These are phyloP conservation scores for Zelleria hepariella DNA, from an alignment of 2,888 invertebrate genomes.

Conservation along the genomic window DNA sequence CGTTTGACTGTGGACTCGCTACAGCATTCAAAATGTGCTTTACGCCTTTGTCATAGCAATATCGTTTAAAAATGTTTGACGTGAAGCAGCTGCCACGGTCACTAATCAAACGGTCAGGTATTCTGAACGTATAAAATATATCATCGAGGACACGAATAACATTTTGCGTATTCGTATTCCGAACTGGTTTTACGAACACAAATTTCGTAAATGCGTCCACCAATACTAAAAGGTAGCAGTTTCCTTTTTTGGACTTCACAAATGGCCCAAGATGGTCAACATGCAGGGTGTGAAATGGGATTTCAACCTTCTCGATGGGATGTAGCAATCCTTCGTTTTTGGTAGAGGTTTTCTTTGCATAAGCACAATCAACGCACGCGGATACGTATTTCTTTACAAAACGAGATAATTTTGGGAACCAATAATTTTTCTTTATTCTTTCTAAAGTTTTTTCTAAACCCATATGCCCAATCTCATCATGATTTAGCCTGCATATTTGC, in stretches of 20 bases:
- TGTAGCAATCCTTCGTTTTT: constrained; percentile 26
- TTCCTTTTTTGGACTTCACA: constrained; percentile 3
- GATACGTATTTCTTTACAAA: constrained; percentile 8
- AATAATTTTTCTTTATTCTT: constrained; percentile 3
- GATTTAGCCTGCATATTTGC: constrained; percentile 28
- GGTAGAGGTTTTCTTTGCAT: constrained; percentile 22
- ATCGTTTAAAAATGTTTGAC: constrained; percentile 9
- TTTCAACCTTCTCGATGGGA: constrained; percentile 8
- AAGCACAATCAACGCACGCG: constrained; percentile 7
- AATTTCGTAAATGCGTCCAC: constrained; percentile 7
- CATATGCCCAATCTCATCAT: constrained; percentile 28
- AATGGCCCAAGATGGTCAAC: constrained; percentile 10
- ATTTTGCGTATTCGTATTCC: constrained; percentile 11
- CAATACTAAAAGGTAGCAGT: constrained; percentile 1
- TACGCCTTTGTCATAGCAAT: constrained; percentile 9
- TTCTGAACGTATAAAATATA: constrained; percentile 12
- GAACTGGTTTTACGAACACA: constrained; percentile 5
- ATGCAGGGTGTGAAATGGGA: constrained; percentile 8
- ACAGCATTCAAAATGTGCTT: constrained; percentile 13
- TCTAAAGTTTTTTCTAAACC: constrained; percentile 11
- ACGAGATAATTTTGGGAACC: constrained; percentile 8
- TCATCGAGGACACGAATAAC: constrained; percentile 9
- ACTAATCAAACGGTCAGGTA: constrained; percentile 13
- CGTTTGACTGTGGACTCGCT: constrained; percentile 9
- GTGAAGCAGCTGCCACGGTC: constrained; percentile 14